Evolutionary conservation across 2,888 invertebrate species (phyloP), one percentile per base, ranked within the genome.

Genomic region (Willowsia nigromaculata): DNA sequence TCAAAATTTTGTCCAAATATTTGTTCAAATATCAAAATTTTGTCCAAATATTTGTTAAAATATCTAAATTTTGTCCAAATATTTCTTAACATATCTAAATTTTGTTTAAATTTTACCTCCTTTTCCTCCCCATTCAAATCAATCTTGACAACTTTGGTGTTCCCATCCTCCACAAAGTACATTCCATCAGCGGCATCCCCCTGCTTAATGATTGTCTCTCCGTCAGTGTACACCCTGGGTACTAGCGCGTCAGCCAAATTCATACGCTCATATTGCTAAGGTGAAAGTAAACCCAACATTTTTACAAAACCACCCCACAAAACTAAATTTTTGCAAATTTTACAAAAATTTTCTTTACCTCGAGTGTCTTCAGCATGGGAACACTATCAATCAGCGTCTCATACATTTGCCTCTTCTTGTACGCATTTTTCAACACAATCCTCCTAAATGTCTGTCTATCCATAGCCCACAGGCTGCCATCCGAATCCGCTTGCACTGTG

Each of bases 371-470:
- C 92, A 99, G 95, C 97, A 99, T 98, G 91, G 99, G 98, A 93
- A 99, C 99, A 94, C 96, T 96, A 94, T 99, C 98, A 93, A 99
- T 96, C 93, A 99, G 96, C 93, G 96, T 95, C 94, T 99, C 99
- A 94, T 99, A 99, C 96, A 98, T 97, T 96, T 98, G 98, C 95
- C 99, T 96, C 95, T 99, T 99, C 95, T 97, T 98, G 95, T 98
- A 99, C 92, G 99, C 99, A 93, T 97, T 98, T 95, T 99, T 99
- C 93, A 99, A 96, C 93, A 99, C 96, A 93, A 99, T 99, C 94
- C 98, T 96, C 93, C 99, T 96, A 96, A 99, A 99, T 91, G 98
- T 99, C 94, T 97, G 97, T 90, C 99, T 96, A 94, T 99, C 99
- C 98, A 99, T 98, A 92, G 98, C 99, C 99, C 99, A 99, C n/a